Evolutionary conservation across 2,113 vertebrate species (phyloP).

Genomic region (Pedetes capensis): DNA sequence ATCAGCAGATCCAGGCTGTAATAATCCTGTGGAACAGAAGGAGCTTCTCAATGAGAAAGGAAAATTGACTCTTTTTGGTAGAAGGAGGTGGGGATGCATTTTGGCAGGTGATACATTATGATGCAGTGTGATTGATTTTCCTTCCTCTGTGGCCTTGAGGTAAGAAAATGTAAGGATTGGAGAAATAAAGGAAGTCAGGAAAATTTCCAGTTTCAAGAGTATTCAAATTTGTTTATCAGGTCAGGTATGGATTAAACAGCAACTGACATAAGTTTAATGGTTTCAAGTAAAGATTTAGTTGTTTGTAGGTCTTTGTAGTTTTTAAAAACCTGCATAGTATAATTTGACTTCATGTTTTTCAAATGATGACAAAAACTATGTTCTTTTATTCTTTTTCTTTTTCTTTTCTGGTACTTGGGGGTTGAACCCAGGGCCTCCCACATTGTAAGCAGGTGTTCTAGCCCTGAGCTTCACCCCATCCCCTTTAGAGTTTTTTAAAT

Average conservation of each 20-base stretch:
- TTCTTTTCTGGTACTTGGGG: too few relatives aligned
- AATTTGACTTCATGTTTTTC: not conserved
- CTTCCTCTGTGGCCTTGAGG: not conserved
- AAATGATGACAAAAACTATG: not conserved
- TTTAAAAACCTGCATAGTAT: not conserved
- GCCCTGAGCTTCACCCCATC: too few relatives aligned
- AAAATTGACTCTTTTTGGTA: conserved; percentile 13
- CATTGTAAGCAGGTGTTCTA: too few relatives aligned
- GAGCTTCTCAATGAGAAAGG: not conserved
- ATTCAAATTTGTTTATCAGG: conserved; percentile 25
- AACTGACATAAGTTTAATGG: not conserved
- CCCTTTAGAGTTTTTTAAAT: too few relatives aligned
- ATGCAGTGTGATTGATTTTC: not conserved
- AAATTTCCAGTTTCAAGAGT: conserved; percentile 7
- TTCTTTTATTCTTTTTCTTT: too few relatives aligned
- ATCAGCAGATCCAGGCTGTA: conserved; percentile 35
- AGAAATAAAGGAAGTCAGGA: not conserved
- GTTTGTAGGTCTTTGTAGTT: not conserved
- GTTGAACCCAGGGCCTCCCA: too few relatives aligned
- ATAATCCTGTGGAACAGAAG: not conserved
- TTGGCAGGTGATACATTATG: not conserved
- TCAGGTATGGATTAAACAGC: not conserved
- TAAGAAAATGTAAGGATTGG: not conserved
- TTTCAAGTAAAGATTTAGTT: conserved; percentile 22
- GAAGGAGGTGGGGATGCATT: not conserved